These are phyloP conservation scores for Cepphus grylle DNA, from an alignment of 2,113 vertebrate species.

Conservation along the genomic window DNA sequence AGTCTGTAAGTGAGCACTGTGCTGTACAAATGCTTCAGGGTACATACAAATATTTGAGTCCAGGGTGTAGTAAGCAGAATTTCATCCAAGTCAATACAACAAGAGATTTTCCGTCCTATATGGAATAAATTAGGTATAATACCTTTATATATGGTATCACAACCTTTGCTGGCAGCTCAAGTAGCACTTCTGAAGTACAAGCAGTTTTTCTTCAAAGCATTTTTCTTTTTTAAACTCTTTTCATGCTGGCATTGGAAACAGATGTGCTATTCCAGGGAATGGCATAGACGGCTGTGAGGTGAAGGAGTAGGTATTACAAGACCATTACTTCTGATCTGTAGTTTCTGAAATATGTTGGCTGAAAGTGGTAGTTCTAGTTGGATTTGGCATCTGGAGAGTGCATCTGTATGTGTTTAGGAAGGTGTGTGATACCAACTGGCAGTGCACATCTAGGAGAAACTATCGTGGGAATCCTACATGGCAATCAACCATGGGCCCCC, in stretches of 20 bases:
- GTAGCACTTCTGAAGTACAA: not conserved
- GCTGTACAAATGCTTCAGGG: not conserved
- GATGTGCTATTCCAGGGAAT: not conserved
- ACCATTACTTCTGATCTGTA: not conserved
- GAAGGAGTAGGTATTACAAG: not conserved
- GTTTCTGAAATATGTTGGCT: not conserved
- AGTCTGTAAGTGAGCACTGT: not conserved
- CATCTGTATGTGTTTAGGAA: not conserved
- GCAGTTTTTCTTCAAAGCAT: not conserved
- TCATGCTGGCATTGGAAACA: not conserved
- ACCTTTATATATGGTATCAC: not conserved
- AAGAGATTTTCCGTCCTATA: not conserved
- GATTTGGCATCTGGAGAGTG: not conserved
- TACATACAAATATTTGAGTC: not conserved
- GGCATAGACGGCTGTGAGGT: not conserved
- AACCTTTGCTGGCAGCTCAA: not conserved
- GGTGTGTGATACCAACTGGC: not conserved
- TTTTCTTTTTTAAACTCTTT: not conserved
- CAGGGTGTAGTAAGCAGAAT: not conserved
- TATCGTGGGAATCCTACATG: not conserved
- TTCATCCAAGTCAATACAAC: not conserved
- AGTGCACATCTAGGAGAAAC: not conserved
- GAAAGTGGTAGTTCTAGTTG: not conserved
- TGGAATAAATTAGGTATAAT: not conserved
- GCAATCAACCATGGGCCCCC: rapidly evolving